Evolutionary conservation across 2,797 vertebrate species (phyloP), one percentile per base, ranked within the genome.

Genomic region (Aeoliscus strigatus): DNA sequence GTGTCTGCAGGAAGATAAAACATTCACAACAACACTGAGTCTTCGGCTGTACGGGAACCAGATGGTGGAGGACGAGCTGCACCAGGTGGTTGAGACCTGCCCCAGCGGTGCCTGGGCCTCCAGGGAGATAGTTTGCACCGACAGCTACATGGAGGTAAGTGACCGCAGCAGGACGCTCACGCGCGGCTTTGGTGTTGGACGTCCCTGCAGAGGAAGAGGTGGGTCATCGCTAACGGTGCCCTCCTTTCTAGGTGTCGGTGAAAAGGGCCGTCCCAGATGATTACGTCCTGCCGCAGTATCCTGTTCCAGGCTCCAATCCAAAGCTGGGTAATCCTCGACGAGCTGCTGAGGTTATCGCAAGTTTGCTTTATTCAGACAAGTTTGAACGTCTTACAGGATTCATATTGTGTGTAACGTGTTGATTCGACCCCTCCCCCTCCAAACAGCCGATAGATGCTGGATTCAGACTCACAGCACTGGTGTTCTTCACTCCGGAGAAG

Each of bases 71-170:
- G 64, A 77, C 0, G 32, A 70, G 51, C 39, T 48, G 45, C 73
- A 85, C 27, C 45, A 69, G 32, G 79, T 86, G 62, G 66, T 27
- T 6, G 39, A 84, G 39, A 87, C 76, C 10, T 92, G 91, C 39
- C 39, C 0, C 1, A 84, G 84, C n/a, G 6, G 32, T 2, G 9
- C 3, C 0, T 84, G 79, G 87, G 79, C 73, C 35, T 79, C 66
- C 0, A 83, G 89, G 18, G 89, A 92, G 60, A 65, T 92, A 0
- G 0, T 86, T 7, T 91, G 89, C 65, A 77, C 82, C 46, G 61
- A 6, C 14, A 85, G 84, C 54, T 91, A 83, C 33, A 87, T 90
- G 87, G 87, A 92, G 84, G 90, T 85, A 73, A 70, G 83, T 70
- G 47, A 56, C 34, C 5, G 17, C 37, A 40, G 43, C 15, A 33